Conservation (phyloP, 2,113 vertebrate genomes). For the Myocastor coypus region DNA sequence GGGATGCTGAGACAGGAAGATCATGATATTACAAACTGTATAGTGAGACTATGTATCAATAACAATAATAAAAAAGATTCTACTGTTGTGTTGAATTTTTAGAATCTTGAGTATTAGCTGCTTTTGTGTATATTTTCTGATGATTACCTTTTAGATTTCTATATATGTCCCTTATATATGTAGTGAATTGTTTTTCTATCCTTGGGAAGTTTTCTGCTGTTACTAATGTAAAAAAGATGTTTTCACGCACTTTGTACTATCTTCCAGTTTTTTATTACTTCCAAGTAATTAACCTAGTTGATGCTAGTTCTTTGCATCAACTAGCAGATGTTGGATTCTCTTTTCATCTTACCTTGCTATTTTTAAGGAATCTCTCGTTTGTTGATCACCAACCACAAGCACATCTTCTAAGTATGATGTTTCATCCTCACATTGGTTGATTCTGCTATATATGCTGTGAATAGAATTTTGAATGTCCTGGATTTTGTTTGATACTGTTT, state of each 20-base stretch:
- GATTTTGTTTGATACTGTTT: background rate
- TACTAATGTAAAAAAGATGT: background rate
- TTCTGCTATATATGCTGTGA: background rate
- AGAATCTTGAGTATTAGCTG: background rate
- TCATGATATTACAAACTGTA: no score
- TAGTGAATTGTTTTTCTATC: background rate
- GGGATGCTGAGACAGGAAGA: no score
- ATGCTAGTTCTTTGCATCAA: background rate
- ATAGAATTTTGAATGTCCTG: background rate
- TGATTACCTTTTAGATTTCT: background rate
- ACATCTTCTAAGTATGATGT: background rate
- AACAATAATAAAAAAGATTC: no score
- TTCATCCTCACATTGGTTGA: background rate
- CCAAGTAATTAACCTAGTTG: background rate
- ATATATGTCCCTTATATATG: background rate
- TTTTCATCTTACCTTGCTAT: background rate
- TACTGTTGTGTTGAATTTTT: background rate
- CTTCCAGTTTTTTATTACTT: background rate
- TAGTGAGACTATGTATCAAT: no score
- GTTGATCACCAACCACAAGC: background rate
- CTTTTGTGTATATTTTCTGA: background rate
- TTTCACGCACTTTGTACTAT: background rate
- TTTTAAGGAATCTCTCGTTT: background rate
- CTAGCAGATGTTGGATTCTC: background rate
- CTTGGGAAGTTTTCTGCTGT: background rate